Conservation (phyloP, 2,888 invertebrate genomes). For the Plebejus argus region DNA sequence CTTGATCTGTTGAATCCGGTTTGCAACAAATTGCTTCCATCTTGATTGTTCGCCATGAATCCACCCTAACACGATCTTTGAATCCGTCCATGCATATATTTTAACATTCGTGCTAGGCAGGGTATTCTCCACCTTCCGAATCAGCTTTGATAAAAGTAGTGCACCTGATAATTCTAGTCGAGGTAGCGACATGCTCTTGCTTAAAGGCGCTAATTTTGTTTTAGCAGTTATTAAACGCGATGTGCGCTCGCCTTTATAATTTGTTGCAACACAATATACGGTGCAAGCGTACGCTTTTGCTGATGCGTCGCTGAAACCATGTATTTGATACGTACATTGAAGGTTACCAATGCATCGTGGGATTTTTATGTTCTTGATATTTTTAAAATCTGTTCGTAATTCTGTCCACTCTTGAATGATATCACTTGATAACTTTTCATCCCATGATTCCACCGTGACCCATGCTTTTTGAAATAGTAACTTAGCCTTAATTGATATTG, state of each 20-base stretch:
- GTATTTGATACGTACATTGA: slow-evolving; percentile 28
- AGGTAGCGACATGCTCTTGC: slow-evolving; percentile 32
- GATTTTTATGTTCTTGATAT: not conserved
- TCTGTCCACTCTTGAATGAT: not conserved
- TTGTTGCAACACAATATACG: slow-evolving; percentile 35
- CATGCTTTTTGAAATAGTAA: not conserved
- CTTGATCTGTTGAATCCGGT: slow-evolving; percentile 33
- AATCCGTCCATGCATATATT: slow-evolving; percentile 23
- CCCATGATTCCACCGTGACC: not conserved
- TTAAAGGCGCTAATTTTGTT: slow-evolving; percentile 37
- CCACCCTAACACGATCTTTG: slow-evolving; percentile 34
- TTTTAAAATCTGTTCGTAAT: not conserved
- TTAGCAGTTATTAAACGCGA: slow-evolving; percentile 34
- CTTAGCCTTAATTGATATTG: not conserved
- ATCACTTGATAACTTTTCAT: too few relatives aligned
- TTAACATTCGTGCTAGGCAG: not conserved
- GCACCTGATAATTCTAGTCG: slow-evolving; percentile 34
- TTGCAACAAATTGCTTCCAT: slow-evolving; percentile 35
- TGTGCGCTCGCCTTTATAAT: slow-evolving; percentile 37
- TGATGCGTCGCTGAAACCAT: slow-evolving; percentile 40
- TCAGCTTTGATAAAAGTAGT: not conserved
- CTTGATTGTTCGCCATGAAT: slow-evolving; percentile 30
- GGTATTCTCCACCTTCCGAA: not conserved
- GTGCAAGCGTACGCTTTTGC: slow-evolving; percentile 37
- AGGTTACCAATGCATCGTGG: slow-evolving; percentile 11